phyloP scores from a whole-genome alignment of 1,140 invertebrate species.

The Halyomorpha halys region DNA sequence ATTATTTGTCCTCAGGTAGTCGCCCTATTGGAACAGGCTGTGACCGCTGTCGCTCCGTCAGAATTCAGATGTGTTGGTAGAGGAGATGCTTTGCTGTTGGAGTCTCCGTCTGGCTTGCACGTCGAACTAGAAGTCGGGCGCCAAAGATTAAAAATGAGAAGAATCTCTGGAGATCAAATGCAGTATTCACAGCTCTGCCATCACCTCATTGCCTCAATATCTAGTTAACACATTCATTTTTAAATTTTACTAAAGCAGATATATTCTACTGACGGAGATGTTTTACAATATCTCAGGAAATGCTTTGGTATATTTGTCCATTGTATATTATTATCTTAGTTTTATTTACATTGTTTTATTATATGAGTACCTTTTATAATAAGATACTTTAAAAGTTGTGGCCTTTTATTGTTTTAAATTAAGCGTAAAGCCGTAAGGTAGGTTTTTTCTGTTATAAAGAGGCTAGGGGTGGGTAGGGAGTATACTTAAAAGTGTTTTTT shows the following conservation, averaged over 20 bases:
- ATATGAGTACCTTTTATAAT: no score
- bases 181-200: conserved; percentile 85
- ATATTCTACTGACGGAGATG: no score
- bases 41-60: conserved; percentile 66
- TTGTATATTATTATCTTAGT: no score
- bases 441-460: no score
- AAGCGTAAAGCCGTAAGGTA: no score
- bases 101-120: conserved; percentile 29
- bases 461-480: no score
- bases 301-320: no score
- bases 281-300: no score
- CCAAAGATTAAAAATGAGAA: conserved; percentile 74
- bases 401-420: no score
- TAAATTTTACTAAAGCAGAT: not conserved
- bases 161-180: conserved; percentile 82
- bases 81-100: conserved; percentile 28
- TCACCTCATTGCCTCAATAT: conserved; percentile 79
- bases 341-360: no score
- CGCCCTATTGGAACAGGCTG: conserved; percentile 67
- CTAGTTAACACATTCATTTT: conserved; percentile 33
- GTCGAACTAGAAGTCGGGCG: conserved; percentile 23
- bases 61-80: conserved; percentile 47
- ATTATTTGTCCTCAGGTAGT: conserved; percentile 57
- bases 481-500: no score
- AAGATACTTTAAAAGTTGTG: no score